These are phyloP conservation scores for Tenualosa thibaudeaui DNA, from an alignment of 2,797 vertebrate genomes.

Conservation along the genomic window DNA sequence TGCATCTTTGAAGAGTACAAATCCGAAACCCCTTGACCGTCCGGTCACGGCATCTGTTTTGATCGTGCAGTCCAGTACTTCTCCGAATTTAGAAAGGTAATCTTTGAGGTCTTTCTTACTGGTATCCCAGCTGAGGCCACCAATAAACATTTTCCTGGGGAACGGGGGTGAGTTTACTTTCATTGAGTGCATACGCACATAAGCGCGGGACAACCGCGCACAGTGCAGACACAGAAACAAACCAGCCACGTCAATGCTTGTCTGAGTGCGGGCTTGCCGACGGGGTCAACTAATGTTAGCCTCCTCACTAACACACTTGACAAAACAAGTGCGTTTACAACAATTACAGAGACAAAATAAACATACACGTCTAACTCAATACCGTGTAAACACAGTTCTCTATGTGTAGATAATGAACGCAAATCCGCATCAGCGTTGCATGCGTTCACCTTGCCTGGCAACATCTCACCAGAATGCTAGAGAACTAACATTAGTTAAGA, in stretches of 20 bases:
- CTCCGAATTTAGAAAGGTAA: conserved; percentile 84
- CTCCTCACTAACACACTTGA: neutral
- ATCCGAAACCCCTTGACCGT: conserved; percentile 85
- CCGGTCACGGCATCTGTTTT: conserved; percentile 87
- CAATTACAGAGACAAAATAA: neutral
- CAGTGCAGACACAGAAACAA: neutral
- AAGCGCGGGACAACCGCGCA: neutral
- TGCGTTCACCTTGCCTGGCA: neutral
- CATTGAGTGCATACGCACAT: neutral
- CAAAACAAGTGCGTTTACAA: neutral
- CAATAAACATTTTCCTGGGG: conserved; percentile 87
- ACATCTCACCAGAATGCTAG: neutral
- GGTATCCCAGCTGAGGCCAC: conserved; percentile 88
- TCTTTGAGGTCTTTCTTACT: conserved; percentile 88
- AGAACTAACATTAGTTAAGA: neutral
- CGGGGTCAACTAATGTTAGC: neutral
- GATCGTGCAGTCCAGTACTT: conserved; percentile 87
- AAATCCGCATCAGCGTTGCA: neutral
- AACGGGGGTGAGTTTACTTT: neutral
- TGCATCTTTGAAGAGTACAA: conserved; percentile 86
- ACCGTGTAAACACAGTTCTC: neutral
- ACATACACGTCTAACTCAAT: too few relatives aligned
- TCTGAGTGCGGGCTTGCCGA: neutral
- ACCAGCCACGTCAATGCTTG: conserved; percentile 9
- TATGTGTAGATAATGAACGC: neutral